A percentile compares a stretch with the other conserved stretches of the same genome.
Conservation (phyloP, 2,888 invertebrate genomes). For the Cantharis lateralis region DNA sequence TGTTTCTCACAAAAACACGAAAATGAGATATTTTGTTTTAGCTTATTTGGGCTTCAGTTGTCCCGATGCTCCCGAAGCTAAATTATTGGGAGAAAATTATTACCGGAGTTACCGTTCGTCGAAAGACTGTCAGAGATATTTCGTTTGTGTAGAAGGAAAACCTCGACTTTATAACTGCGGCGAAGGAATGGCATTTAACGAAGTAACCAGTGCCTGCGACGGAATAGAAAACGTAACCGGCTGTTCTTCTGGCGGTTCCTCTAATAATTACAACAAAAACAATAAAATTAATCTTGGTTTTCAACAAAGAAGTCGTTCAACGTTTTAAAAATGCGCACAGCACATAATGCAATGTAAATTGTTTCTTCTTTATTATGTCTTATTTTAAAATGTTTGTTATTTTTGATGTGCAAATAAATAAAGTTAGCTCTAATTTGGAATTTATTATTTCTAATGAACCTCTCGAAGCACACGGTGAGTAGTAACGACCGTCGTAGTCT, state of each 20-base stretch:
- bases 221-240: slow-evolving; percentile 77
- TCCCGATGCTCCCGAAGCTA: slow-evolving; percentile 61
- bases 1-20: not conserved
- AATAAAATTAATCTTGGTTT: not conserved
- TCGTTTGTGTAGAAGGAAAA: slow-evolving; percentile 73
- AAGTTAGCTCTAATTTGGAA: not conserved
- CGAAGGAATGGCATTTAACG: slow-evolving; percentile 77
- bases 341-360: not conserved
- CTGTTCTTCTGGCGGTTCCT: slow-evolving; percentile 60
- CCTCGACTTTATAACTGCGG: slow-evolving; percentile 80
- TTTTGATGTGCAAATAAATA: not conserved
- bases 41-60: slow-evolving; percentile 81
- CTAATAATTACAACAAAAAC: not conserved
- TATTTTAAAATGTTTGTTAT: not conserved
- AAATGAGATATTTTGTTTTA: slow-evolving; percentile 50
- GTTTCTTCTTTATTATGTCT: not conserved
- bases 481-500: not conserved
- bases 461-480: not conserved
- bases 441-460: not conserved
- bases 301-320: not conserved
- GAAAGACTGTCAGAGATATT: slow-evolving; percentile 76
- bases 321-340: not conserved
- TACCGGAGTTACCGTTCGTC: slow-evolving; percentile 63
- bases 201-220: slow-evolving; percentile 72
- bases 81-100: slow-evolving; percentile 53